These are phyloP conservation scores for Mionectes olivaceus DNA, from an alignment of 2,797 vertebrate genomes.

Conservation along the genomic window DNA sequence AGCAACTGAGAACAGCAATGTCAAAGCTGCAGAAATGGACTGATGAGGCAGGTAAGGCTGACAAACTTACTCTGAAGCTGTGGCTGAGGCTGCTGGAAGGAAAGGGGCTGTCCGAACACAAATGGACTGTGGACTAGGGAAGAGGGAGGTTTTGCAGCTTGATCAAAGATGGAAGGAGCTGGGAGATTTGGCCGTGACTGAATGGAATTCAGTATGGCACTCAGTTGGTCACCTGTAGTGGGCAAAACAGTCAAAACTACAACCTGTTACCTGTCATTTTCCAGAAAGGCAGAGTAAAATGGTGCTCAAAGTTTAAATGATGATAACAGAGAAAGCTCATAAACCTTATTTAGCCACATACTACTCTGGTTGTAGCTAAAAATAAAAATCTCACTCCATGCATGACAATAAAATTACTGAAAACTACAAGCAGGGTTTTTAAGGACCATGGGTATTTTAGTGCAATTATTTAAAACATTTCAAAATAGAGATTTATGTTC, in stretches of 20 bases:
- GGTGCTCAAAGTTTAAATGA: conserved; percentile 65
- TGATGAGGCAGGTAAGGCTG: conserved; percentile 90
- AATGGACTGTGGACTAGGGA: conserved; percentile 99
- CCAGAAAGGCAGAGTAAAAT: conserved; percentile 69
- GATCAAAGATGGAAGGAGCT: conserved; percentile 98
- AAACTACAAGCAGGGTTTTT: conserved; percentile 4
- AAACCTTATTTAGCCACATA: conserved; percentile 24
- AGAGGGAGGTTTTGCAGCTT: conserved; percentile 99
- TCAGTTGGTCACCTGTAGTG: conserved; percentile 99
- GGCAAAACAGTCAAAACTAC: conserved; percentile 98
- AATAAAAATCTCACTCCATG: conserved; percentile 10
- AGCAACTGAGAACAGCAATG: conserved; percentile 73
- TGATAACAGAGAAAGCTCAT: conserved; percentile 10
- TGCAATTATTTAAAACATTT: conserved; percentile 4
- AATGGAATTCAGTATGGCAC: conserved; percentile 99
- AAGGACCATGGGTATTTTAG: background rate
- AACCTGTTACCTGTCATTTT: conserved; percentile 88
- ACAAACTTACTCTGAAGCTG: conserved; percentile 99
- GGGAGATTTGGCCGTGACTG: conserved; percentile 99
- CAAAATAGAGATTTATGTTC: background rate
- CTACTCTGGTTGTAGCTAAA: conserved; percentile 3
- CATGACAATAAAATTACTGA: background rate
- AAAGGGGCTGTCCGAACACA: conserved; percentile 99
- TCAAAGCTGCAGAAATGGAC: conserved; percentile 88
- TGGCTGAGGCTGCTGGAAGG: conserved; percentile 98